Evolutionary conservation across 2,888 invertebrate genomes (phyloP), one percentile per base, ranked within the genome.

Genomic region (Pandemis corylana): DNA sequence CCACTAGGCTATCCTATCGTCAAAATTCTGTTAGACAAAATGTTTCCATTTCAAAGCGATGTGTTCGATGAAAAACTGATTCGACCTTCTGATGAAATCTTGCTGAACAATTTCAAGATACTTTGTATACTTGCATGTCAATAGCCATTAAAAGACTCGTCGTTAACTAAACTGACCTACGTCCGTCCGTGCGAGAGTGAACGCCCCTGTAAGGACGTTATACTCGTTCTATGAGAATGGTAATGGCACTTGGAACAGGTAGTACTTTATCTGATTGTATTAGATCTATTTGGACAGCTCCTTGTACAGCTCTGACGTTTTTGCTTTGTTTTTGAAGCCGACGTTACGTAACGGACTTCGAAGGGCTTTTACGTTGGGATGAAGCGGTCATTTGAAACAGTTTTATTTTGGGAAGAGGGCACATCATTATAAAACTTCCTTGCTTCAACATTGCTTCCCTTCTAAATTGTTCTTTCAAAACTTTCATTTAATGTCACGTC

Each of bases 171-270:
- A 69, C 65, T 69, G 69, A 75, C 70, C 74, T 75, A 67, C 46
- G 74, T 51, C 42, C 4, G 56, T 42, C 28, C 28, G 59, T 59
- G 59, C 12, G 73, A 74, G 73, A 74, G 73, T 69, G 73, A 74
- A 69, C 53, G 74, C 69, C 74, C 69, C 64, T 53, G 42, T 56
- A 56, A 36, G 66, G 70, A 69, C 12, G 56, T 51, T 13, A 56
- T 63, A 73, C 73, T 28, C 44, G 69, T 74, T 69, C 15, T 49
- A 68, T 72, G 44, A 20, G 12, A 68, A 75, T 70, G 74, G 74
- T n/a, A 42, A 67, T 62, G 70, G 74, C 70, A 62, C 69, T 69
- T 49, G 28, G 49, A 75, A 66, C 74, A 75, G 74, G 74, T 75
- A 75, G 74, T 62, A 53, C 36, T 46, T 10, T 72, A 63, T 72